A percentile compares a stretch with the other conserved stretches of the same genome.
Evolutionary conservation across 2,888 invertebrate species (phyloP).

Genomic region (Papilio gigon): DNA sequence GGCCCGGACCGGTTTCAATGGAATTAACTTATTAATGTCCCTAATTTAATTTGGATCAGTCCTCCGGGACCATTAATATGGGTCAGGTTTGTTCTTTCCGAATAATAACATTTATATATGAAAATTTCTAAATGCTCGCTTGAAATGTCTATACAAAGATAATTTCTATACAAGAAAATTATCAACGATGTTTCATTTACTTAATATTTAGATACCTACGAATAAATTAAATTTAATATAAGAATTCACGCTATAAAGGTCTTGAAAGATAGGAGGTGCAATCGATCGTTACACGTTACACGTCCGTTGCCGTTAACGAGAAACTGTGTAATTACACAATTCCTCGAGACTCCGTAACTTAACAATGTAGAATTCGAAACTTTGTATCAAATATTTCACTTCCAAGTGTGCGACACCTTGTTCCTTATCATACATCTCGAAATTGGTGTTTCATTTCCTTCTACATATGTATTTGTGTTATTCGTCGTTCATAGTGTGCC

Average conservation of each 20-base stretch:
- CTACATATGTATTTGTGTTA: not conserved
- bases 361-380: conserved; percentile 31
- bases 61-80: conserved; percentile 37
- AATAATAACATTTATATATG: conserved; percentile 9
- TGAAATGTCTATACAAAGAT: not conserved
- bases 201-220: too few relatives aligned
- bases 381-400: conserved; percentile 26
- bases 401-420: not conserved
- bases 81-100: conserved; percentile 34
- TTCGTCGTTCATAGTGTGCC: too few relatives aligned
- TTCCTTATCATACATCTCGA: not conserved
- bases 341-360: conserved; percentile 19
- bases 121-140: conserved; percentile 1
- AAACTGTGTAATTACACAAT: conserved; percentile 14
- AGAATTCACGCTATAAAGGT: too few relatives aligned
- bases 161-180: not conserved
- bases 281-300: not conserved
- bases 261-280: not conserved
- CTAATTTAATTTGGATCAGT: conserved; percentile 40
- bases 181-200: not conserved
- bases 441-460: conserved; percentile 3
- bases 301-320: not conserved
- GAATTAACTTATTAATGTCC: conserved; percentile 40
- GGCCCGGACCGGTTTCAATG: conserved; percentile 34
- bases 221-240: too few relatives aligned